phyloP scores from a whole-genome alignment of 2,113 vertebrate species.

The Nothocercus julius region DNA sequence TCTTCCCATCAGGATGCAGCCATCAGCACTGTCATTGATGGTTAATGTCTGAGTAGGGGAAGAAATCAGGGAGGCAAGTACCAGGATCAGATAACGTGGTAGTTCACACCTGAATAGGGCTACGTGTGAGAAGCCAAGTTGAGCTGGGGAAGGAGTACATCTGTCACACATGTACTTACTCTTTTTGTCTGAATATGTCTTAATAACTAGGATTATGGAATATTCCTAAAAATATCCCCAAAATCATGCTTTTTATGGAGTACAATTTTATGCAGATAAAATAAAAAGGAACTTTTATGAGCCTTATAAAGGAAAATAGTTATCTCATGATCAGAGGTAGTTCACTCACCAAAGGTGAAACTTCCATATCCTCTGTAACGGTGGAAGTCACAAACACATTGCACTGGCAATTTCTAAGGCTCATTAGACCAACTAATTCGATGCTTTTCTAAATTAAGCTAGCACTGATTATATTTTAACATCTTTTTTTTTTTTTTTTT shows the following conservation, averaged over 20 bases:
- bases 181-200: background rate
- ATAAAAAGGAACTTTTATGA: background rate
- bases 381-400: constrained; percentile 16
- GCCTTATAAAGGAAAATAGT: background rate
- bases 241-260: background rate
- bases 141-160: too few relatives aligned
- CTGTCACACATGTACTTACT: background rate
- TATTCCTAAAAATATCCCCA: background rate
- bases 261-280: background rate
- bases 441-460: constrained; percentile 19
- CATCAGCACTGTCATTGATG: too few relatives aligned
- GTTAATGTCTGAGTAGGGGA: too few relatives aligned
- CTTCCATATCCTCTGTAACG: constrained; percentile 1
- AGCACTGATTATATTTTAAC: background rate
- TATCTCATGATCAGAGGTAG: background rate
- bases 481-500: background rate
- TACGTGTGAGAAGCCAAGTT: too few relatives aligned
- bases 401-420: background rate
- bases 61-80: too few relatives aligned
- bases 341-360: background rate
- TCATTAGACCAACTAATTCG: constrained; percentile 23
- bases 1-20: too few relatives aligned
- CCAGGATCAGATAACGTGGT: too few relatives aligned
- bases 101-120: too few relatives aligned
- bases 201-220: background rate